Evolutionary conservation across 1,140 invertebrate genomes (phyloP), one percentile per base, ranked within the genome.

Genomic region (Zaprionus davidi): DNA sequence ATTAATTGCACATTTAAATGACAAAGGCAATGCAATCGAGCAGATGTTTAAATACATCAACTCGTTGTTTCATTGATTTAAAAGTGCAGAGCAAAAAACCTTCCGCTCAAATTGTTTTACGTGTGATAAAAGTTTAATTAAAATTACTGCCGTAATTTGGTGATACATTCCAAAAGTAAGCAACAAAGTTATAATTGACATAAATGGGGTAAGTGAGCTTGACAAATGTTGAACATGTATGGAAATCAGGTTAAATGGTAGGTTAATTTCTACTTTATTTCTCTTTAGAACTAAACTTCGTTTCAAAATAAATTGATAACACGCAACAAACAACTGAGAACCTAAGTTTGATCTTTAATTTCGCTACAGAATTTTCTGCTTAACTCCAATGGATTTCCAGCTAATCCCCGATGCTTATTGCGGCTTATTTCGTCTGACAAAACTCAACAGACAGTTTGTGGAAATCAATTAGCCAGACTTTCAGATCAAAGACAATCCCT

Each of bases 1-100:
- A 87, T 87, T 87, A 88, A 87, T 80, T 88, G 84, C 81, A 80
- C 80, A 88, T 81, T 81, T 78, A 83, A 84, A 71, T 83, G 71
- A 53, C 71, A 75, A 69, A 67, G 64, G 57, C 70, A 66, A 66
- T 68, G 71, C 31, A 44, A n/a, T 34, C 5, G 44, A 83, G 67
- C 83, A 87, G 76, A 80, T 86, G 80, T 74, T 80, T 51, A 76
- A 79, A 46, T 71, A 70, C 65, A 38, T 69, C 71, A 74, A 41
- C 51, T 63, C 69, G 36, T 55, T 55, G 36, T 63, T 82, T 80
- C 68, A 87, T 88, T 88, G 84, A 88, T 87, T 87, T 88, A 83
- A 83, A 83, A 46, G 41, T 88, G 71, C 57, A 81, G 13, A 41
- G 24, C 68, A 66, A 60, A 56, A 71, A 38, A 46, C 12, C 7